phyloP scores from a whole-genome alignment of 30 jellyfish, hydroid and myxozoan species.

The Mastigias papua region DNA sequence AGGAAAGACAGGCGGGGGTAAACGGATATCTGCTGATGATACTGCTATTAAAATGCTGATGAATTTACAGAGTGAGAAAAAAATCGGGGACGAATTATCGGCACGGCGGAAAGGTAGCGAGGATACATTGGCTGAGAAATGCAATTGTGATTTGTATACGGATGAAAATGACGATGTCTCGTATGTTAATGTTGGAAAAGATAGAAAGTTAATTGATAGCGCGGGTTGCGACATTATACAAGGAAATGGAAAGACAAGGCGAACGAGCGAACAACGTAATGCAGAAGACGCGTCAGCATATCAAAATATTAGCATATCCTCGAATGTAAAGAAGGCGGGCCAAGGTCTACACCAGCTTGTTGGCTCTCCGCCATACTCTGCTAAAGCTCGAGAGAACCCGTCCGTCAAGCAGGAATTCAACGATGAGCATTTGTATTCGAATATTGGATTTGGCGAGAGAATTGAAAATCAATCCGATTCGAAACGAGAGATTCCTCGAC shows the following conservation, averaged over 20 bases:
- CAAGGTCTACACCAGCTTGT: not conserved
- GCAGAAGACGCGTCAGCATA: conserved; percentile 18
- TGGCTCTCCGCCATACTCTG: conserved; percentile 5
- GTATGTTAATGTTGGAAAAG: conserved; percentile 48
- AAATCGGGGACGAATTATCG: conserved; percentile 43
- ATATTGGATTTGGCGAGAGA: conserved; percentile 8
- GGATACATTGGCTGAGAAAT: not conserved
- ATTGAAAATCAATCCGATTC: not conserved
- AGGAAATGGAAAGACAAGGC: conserved; percentile 4
- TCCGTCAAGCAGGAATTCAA: conserved; percentile 12
- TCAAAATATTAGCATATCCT: conserved; percentile 3
- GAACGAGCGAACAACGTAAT: conserved; percentile 13
- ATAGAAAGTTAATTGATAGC: not conserved
- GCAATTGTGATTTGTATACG: not conserved
- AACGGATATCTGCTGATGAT: conserved; percentile 56
- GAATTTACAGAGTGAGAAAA: conserved; percentile 37
- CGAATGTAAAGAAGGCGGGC: not conserved
- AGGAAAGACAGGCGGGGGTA: conserved; percentile 7
- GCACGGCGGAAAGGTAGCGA: conserved; percentile 34
- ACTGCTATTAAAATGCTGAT: conserved; percentile 51
- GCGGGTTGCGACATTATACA: conserved; percentile 16
- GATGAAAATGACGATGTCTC: conserved; percentile 44
- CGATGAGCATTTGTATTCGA: conserved; percentile 28
- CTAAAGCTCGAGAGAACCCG: conserved; percentile 26
- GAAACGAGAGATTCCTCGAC: conserved; percentile 26